Base-by-base conservation (phyloP, 1,140 invertebrate genomes). In the Telenomus remus region DNA sequence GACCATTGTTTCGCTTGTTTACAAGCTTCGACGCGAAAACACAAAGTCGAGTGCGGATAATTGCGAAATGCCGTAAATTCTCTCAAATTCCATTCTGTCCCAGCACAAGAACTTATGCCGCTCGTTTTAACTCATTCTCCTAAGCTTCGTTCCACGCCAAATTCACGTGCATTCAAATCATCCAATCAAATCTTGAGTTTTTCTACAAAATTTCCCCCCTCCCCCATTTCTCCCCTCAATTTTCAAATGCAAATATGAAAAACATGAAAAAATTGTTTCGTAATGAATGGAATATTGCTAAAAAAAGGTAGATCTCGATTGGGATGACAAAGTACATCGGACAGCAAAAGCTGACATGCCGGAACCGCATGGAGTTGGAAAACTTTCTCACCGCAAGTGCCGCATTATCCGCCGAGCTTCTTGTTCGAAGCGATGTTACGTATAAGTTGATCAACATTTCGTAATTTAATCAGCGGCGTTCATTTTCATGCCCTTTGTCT, bases 321-420 rank as follows among this genome's bases (percentile, higher is more conserved):
- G 51, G 43, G 46, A 46, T 44, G 54, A 33, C 42, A 54, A 54
- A 16, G 49, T 56, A 44, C 49, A 49, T 60, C 44, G 53, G 60
- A 68, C 44, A 27, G 39, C 54, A 63, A 59, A 65, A 69, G 43
- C 47, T 53, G 60, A 50, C 33, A 47, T 12, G 7, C 48, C 34
- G 12, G 33, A 57, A 68, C 63, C 64, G n/a, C 72, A 46, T 0
- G 39, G 66, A 66, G 56, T 65, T 35, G 33, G 27, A 61, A 63
- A 76, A 76, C 65, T 76, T 76, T 76, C 49, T 60, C 50, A 19
- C 60, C 60, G 27, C 73, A 56, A 70, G 61, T 70, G 44, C 66
- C 65, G 49, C 73, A 70, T 76, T 66, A 76, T 66, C 39, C 33
- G 44, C 37, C 60, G 19, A 66, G 39, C 16, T 42, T 56, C 55